phyloP scores from a whole-genome alignment of 2,797 vertebrate species.

The Platalea minor region DNA sequence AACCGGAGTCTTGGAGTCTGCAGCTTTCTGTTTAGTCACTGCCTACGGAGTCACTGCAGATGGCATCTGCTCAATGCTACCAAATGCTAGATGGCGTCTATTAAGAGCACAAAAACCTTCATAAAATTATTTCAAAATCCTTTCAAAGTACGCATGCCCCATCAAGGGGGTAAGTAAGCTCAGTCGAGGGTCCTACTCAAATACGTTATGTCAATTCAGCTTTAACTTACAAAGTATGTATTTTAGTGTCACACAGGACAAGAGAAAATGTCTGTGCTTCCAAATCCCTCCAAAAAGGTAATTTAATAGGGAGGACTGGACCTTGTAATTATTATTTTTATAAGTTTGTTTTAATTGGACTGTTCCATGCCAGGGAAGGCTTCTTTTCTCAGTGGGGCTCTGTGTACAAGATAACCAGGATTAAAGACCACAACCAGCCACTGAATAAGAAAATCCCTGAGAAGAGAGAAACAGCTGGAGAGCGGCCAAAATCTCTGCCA shows the following conservation, averaged over 20 bases:
- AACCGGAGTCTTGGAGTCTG: slow-evolving; percentile 43
- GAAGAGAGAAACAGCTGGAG: slow-evolving; percentile 60
- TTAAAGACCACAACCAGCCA: slow-evolving; percentile 55
- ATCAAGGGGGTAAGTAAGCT: neutral
- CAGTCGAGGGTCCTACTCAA: neutral
- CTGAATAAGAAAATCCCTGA: slow-evolving; percentile 63
- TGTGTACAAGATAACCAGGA: slow-evolving; percentile 55
- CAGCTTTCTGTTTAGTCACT: slow-evolving; percentile 28
- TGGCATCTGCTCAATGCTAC: slow-evolving; percentile 46
- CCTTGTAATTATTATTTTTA: slow-evolving; percentile 28
- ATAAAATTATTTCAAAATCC: slow-evolving; percentile 51
- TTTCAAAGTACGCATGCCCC: neutral
- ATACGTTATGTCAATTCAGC: neutral
- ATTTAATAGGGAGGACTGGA: neutral
- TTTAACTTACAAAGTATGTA: neutral
- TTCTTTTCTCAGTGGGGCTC: slow-evolving; percentile 35
- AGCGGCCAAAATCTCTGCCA: slow-evolving; percentile 65
- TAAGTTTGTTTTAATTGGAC: slow-evolving; percentile 19
- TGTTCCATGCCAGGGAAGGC: neutral
- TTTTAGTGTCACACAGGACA: neutral
- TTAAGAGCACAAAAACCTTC: neutral
- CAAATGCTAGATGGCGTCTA: slow-evolving; percentile 31
- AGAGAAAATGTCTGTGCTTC: neutral
- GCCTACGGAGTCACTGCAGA: slow-evolving; percentile 34
- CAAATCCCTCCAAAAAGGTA: neutral